Evolutionary conservation across 2,888 invertebrate species (phyloP).

Genomic region (Epistrophe grossulariae): DNA sequence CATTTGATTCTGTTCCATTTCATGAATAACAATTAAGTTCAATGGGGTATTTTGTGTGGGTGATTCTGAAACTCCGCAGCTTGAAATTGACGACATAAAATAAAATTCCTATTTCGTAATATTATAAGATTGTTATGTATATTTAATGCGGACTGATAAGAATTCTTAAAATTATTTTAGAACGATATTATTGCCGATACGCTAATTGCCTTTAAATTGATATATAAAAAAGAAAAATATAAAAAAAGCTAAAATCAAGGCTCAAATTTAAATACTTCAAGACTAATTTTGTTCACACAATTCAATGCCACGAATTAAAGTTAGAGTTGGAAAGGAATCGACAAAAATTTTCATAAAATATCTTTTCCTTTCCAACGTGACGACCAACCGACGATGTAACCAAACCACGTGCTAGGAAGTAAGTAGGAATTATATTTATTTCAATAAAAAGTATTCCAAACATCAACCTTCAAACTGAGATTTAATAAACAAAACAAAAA

Average conservation of each 20-base stretch:
- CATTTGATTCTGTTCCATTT: constrained; percentile 41
- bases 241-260: background rate
- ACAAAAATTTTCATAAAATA: background rate
- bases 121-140: background rate
- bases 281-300: no score
- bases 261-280: background rate
- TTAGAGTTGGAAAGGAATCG: background rate
- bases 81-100: constrained; percentile 12
- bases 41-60: constrained; percentile 3
- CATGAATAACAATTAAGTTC: constrained; percentile 63
- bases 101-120: background rate
- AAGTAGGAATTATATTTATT: background rate
- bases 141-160: background rate
- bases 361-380: constrained; percentile 1
- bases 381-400: background rate
- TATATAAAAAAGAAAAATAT: background rate
- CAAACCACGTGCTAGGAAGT: constrained; percentile 35
- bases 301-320: background rate
- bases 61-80: background rate
- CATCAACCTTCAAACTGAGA: constrained; percentile 24
- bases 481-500: background rate
- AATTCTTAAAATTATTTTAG: background rate
- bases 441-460: background rate
- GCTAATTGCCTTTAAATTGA: background rate
- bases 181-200: background rate